phyloP scores from a whole-genome alignment of 2,797 vertebrate genomes.

The Gephyroberyx darwinii region DNA sequence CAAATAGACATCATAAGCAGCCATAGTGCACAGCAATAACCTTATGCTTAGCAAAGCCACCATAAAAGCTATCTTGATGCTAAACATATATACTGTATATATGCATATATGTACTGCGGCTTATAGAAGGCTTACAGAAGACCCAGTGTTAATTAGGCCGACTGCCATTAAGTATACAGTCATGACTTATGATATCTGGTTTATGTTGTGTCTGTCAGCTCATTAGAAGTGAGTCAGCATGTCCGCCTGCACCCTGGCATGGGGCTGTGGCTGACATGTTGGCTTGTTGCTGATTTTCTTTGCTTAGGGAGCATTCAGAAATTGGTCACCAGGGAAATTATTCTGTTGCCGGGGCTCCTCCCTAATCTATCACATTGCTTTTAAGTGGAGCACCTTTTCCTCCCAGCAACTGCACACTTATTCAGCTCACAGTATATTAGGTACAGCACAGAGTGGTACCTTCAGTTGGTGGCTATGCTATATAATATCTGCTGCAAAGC shows the following conservation, averaged over 20 bases:
- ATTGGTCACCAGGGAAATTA: constrained; percentile 86
- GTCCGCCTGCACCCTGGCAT: constrained; percentile 61
- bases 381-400: constrained; percentile 78
- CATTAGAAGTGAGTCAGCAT: constrained; percentile 82
- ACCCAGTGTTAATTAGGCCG: constrained; percentile 79
- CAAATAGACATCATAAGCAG: constrained; percentile 15
- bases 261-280: constrained; percentile 68
- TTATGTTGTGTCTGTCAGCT: constrained; percentile 77
- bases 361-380: constrained; percentile 84
- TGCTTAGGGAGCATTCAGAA: constrained; percentile 78
- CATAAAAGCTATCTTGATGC: constrained; percentile 50
- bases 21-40: neutral
- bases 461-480: constrained; percentile 6
- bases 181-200: constrained; percentile 78
- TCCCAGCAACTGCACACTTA: constrained; percentile 54
- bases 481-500: constrained; percentile 23
- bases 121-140: constrained; percentile 67
- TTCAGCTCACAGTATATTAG: constrained; percentile 58
- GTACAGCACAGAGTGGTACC: constrained; percentile 25
- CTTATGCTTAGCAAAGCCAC: constrained; percentile 33
- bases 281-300: constrained; percentile 79
- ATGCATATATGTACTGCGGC: constrained; percentile 29
- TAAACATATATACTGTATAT: neutral
- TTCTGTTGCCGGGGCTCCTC: constrained; percentile 74
- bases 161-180: constrained; percentile 71